Conservation (phyloP, 2,797 vertebrate species). For the Paramormyrops hopkinsi region DNA sequence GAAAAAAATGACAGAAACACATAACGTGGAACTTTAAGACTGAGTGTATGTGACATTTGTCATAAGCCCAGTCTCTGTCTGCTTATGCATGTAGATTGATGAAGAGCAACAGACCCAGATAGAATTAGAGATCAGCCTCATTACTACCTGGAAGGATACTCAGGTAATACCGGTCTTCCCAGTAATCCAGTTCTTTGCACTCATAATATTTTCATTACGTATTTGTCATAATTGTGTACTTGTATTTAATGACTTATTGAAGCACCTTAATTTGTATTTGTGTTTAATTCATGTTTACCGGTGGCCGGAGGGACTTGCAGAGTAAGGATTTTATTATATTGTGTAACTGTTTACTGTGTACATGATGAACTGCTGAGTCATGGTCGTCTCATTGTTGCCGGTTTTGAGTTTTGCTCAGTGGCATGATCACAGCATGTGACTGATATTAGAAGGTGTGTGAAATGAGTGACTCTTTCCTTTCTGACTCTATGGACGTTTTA, state of each 20-base stretch:
- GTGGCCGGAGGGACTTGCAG: neutral
- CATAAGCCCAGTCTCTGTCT: neutral
- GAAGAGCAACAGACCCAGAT: constrained; percentile 93
- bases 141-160: constrained; percentile 93
- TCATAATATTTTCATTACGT: neutral
- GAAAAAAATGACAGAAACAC: neutral
- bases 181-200: neutral
- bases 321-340: neutral
- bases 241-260: neutral
- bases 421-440: neutral
- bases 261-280: neutral
- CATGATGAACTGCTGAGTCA: neutral
- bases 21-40: neutral
- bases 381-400: neutral
- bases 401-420: neutral
- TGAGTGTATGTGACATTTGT: neutral
- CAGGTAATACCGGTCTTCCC: constrained; percentile 64
- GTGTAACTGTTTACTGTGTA: neutral
- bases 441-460: neutral
- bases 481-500: neutral
- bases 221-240: neutral
- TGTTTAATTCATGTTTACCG: neutral
- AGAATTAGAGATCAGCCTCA: constrained; percentile 89
- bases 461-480: neutral
- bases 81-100: constrained; percentile 68